Base-by-base conservation (phyloP, 2,888 invertebrate genomes). In the Drosophila paracracens region DNA sequence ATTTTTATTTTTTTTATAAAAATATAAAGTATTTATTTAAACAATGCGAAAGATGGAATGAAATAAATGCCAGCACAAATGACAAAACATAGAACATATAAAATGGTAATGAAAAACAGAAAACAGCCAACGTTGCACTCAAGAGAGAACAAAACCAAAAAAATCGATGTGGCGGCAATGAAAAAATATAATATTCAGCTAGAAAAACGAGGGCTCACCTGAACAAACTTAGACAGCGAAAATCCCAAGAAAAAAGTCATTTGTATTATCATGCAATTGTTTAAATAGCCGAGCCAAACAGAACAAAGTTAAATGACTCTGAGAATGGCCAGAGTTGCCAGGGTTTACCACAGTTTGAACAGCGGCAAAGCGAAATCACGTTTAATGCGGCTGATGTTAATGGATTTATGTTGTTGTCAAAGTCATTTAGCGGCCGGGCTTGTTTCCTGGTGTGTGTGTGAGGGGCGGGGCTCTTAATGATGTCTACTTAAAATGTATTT, bases 91-190 rank as follows among this genome's bases (percentile, higher is more conserved):
- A 56, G 2, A 62, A 56, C 16, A 16, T 10, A 70, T 7, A 25
- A 25, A 46, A 71, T 79, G 61, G 67, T 62, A 75, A 74, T 73
- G 75, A 68, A 38, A 13, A 50, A 21, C 8, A 29, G 50, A 50
- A 59, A 58, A 59, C 62, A 68, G 51, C 54, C 52, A 65, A 60
- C 36, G 61, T 38, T 50, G 43, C 53, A 61, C 68, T 29, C 18
- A 46, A 53, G 64, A 35, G 63, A 54, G 46, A 8, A 40, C 38
- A 21, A 18, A 10, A 16, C 7, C 1, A 33, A 69, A 60, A 82
- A 83, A 88, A 88, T 88, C 88, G 73, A 85, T 85, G 82, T 50
- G 52, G 70, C 70, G 70, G 75, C 82, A 86, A 80, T 73, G 81
- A 83, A 76, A 70, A 66, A 25, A 46, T 13, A 21, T 43, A 16